These are phyloP conservation scores for Mimachlamys varia DNA, from an alignment of 2,888 invertebrate genomes.

Conservation along the genomic window DNA sequence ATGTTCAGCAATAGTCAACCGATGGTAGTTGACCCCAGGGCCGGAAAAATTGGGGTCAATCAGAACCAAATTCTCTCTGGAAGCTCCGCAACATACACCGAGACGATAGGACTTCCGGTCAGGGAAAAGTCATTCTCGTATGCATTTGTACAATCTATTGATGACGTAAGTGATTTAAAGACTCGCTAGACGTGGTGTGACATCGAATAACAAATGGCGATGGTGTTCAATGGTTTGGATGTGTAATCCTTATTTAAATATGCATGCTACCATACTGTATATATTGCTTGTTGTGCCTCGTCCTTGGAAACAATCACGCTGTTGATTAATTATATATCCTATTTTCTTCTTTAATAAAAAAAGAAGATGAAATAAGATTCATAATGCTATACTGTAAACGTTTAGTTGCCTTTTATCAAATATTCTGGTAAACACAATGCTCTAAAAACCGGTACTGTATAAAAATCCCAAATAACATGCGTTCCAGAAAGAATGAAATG, in stretches of 20 bases:
- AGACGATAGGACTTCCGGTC: conserved; percentile 53
- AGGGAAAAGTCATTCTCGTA: conserved; percentile 69
- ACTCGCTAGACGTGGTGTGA: background rate
- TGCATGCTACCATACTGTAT: background rate
- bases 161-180: conserved; percentile 58
- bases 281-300: background rate
- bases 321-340: too few species aligned
- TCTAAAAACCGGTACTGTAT: too few species aligned
- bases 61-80: conserved; percentile 58
- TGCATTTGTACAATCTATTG: conserved; percentile 67
- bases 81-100: conserved; percentile 52
- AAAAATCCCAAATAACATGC: too few species aligned
- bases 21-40: conserved; percentile 71
- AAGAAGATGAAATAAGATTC: too few species aligned
- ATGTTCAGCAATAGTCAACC: conserved; percentile 78
- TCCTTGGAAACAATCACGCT: too few species aligned
- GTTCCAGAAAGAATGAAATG: too few species aligned
- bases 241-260: background rate
- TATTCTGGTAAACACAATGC: too few species aligned
- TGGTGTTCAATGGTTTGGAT: background rate
- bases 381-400: too few species aligned
- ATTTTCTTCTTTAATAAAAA: too few species aligned
- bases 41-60: conserved; percentile 65
- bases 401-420: too few species aligned
- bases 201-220: conserved; percentile 18